Evolutionary conservation across 2,888 invertebrate species (phyloP).

Genomic region (Therioaphis trifolii): DNA sequence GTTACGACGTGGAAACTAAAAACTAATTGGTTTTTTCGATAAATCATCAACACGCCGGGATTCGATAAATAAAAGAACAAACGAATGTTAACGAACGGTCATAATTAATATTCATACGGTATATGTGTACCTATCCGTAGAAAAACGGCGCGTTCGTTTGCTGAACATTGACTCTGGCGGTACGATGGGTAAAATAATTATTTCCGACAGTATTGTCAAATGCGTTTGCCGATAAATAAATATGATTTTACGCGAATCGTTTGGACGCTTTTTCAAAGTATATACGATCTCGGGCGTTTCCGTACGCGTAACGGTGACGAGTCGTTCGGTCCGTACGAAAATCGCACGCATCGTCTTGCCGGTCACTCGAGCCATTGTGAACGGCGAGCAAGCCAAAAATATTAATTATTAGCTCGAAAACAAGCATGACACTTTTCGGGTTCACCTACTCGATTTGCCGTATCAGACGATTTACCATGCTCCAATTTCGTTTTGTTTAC

Average conservation of each 20-base stretch:
- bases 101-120: constrained; percentile 27
- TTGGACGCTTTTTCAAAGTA: too few relatives aligned
- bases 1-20: background rate
- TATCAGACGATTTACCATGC: constrained; percentile 24
- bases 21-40: background rate
- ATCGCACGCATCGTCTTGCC: too few relatives aligned
- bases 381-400: too few relatives aligned
- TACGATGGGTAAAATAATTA: background rate
- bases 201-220: too few relatives aligned
- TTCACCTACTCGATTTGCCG: background rate
- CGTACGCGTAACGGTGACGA: too few relatives aligned
- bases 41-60: background rate
- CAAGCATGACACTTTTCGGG: background rate
- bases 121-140: too few relatives aligned
- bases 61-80: constrained; percentile 19
- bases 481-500: constrained; percentile 43
- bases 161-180: background rate
- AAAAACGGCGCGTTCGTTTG: background rate
- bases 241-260: too few relatives aligned
- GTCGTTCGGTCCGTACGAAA: too few relatives aligned
- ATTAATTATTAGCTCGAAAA: background rate
- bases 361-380: too few relatives aligned
- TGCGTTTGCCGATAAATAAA: too few relatives aligned
- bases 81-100: background rate
- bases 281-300: too few relatives aligned